Evolutionary conservation across 2,113 vertebrate species (phyloP).

Genomic region (Vulpes lagopus): DNA sequence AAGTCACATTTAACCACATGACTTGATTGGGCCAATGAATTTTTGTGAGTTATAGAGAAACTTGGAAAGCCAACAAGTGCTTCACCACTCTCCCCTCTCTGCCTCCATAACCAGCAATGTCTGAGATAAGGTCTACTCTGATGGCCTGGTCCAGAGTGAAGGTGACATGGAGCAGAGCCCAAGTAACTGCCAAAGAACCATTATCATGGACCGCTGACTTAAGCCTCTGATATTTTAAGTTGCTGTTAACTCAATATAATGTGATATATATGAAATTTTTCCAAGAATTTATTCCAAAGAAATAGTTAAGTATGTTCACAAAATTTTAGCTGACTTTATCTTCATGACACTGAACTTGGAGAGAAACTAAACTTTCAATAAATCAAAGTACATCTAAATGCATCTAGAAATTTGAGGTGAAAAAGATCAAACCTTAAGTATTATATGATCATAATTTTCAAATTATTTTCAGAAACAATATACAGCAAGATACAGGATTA

Average conservation of each 20-base stretch:
- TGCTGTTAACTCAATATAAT: not conserved
- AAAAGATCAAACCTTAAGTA: not conserved
- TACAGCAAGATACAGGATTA: not conserved
- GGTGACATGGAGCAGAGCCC: not conserved
- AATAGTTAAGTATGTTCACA: not conserved
- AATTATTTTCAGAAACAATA: not conserved
- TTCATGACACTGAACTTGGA: not conserved
- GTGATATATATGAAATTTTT: not conserved
- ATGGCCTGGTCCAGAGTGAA: not conserved
- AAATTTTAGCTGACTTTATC: not conserved
- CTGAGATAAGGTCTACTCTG: not conserved
- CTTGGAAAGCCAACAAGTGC: not conserved
- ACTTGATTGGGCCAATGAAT: not conserved
- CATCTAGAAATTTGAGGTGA: not conserved
- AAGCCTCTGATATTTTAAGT: not conserved
- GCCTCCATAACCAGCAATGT: not conserved
- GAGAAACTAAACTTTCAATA: not conserved
- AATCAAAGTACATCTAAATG: not conserved
- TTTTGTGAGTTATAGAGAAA: not conserved
- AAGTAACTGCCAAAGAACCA: not conserved
- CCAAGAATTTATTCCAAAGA: not conserved
- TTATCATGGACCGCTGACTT: not conserved
- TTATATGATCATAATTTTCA: not conserved
- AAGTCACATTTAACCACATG: not conserved
- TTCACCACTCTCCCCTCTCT: not conserved